Evolutionary conservation across 2,888 invertebrate species (phyloP).

Genomic region (Xestia sexstrigata): DNA sequence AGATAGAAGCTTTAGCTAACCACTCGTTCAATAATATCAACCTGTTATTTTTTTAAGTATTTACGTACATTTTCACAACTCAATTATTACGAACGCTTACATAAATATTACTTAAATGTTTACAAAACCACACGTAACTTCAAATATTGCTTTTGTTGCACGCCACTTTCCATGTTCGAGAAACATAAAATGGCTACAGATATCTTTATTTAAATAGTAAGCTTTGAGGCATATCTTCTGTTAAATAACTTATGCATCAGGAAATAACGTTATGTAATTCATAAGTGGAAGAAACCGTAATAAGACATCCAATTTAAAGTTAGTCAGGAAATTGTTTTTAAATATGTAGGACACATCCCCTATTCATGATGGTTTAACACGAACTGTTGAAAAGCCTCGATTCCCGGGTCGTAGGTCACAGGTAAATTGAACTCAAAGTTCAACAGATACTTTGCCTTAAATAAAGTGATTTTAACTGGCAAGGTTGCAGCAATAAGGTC

Average conservation of each 20-base stretch:
- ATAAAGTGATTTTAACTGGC: constrained; percentile 67
- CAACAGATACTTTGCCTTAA: constrained; percentile 65
- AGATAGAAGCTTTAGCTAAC: constrained; percentile 3
- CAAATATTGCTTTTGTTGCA: constrained; percentile 56
- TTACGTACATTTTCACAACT: constrained; percentile 9
- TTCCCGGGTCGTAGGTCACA: constrained; percentile 50
- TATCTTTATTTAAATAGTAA: constrained; percentile 40
- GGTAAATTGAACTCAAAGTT: constrained; percentile 53
- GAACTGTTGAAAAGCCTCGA: constrained; percentile 18
- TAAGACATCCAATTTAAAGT: constrained; percentile 32
- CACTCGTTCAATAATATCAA: constrained; percentile 15
- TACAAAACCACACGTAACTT: constrained; percentile 54
- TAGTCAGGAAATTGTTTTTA: constrained; percentile 37
- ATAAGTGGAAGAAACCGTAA: constrained; percentile 47
- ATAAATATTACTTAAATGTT: constrained; percentile 57
- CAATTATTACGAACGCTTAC: constrained; percentile 44
- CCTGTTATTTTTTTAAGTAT: constrained; percentile 43
- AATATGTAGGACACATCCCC: constrained; percentile 35
- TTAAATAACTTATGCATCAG: constrained; percentile 60
- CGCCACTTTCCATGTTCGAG: constrained; percentile 58
- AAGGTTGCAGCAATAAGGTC: constrained; percentile 74
- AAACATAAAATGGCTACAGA: constrained; percentile 45
- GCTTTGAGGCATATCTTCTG: constrained; percentile 38
- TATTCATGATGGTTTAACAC: constrained; percentile 14
- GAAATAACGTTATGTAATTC: constrained; percentile 64